Base-by-base conservation (phyloP, 2,888 invertebrate species). In the Tenthredo notha region DNA sequence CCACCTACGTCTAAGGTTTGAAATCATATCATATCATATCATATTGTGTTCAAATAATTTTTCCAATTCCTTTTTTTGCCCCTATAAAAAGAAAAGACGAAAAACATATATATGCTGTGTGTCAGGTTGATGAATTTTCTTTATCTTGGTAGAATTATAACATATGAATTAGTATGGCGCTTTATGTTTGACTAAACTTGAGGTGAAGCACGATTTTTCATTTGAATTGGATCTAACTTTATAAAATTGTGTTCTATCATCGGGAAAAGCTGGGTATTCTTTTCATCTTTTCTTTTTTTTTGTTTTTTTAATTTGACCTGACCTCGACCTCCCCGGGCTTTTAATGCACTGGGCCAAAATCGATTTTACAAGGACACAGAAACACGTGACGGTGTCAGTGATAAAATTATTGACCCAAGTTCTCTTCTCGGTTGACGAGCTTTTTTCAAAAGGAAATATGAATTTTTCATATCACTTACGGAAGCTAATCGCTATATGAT, bases 1-100 rank as follows among this genome's bases (percentile, higher is more conserved):
- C 93, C 93, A 88, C 92, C 90, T 85, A 88, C 92, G 85, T 92
- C 91, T 88, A 92, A 93, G 93, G 93, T 93, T 85, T 58, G 6
- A 6, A 54, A 54, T 25, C 25, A 61, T 10, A 12, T 61, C 54
- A 7, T 21, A 21, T 37, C 37, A 37, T 33, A 33, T 33, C 33
- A 33, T 25, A 33, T 25, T 21, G 61, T 25, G 25, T 61, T 25
- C 7, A n/a, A 54, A 25, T 25, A 61, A 4, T 61, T 61, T 61
- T 12, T 61, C 3, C 9, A 25, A 61, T 21, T 25, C 4, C 4
- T 12, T n/a, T 61, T 0, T 25, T n/a, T n/a, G n/a, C n/a, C n/a
- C n/a, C 25, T 61, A 25, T 61, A 21, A 0, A 21, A 61, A n/a
- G 9, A 61, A 25, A 61, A 25, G 25, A 25, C n/a, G 0, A 61